phyloP scores from a whole-genome alignment of 2,888 invertebrate genomes.

The Caenorhabditis sp. region DNA sequence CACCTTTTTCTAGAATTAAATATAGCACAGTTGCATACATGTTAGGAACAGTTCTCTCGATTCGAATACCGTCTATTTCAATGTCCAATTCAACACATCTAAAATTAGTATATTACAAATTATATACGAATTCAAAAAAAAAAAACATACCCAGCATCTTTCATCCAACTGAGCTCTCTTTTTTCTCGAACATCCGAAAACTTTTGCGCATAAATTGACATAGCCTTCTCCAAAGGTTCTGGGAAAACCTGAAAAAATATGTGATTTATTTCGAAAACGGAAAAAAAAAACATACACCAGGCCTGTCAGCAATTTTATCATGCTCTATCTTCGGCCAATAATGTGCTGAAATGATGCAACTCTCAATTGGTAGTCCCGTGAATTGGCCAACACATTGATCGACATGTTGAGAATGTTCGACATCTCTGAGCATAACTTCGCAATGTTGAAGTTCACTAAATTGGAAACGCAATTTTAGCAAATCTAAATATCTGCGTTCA shows the following conservation, averaged over 20 bases:
- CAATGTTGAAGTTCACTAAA: conserved; percentile 94
- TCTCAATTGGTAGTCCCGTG: conserved; percentile 76
- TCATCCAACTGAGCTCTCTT: conserved; percentile 53
- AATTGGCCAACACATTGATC: conserved; percentile 16
- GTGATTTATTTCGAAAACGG: too few species aligned
- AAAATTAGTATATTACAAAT: too few species aligned
- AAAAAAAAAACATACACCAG: background rate
- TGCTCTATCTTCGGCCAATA: conserved; percentile 83
- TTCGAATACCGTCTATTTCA: conserved; percentile 45
- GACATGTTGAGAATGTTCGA: conserved; percentile 82
- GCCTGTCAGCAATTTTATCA: conserved; percentile 18
- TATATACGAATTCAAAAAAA: too few species aligned
- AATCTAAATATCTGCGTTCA: conserved; percentile 89
- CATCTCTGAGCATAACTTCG: conserved; percentile 96
- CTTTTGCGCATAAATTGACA: conserved; percentile 41
- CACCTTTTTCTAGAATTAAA: conserved; percentile 54
- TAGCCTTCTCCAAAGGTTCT: conserved; percentile 25
- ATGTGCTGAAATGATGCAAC: conserved; percentile 93
- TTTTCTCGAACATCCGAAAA: conserved; percentile 39
- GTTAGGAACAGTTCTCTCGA: conserved; percentile 53
- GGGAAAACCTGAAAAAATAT: conserved; percentile 38
- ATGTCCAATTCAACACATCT: conserved; percentile 50
- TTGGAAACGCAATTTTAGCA: conserved; percentile 89
- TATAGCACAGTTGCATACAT: conserved; percentile 55
- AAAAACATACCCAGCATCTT: conserved; percentile 33